Base-by-base conservation (phyloP, 2,797 vertebrate genomes). In the Pseudochirops cupreus region DNA sequence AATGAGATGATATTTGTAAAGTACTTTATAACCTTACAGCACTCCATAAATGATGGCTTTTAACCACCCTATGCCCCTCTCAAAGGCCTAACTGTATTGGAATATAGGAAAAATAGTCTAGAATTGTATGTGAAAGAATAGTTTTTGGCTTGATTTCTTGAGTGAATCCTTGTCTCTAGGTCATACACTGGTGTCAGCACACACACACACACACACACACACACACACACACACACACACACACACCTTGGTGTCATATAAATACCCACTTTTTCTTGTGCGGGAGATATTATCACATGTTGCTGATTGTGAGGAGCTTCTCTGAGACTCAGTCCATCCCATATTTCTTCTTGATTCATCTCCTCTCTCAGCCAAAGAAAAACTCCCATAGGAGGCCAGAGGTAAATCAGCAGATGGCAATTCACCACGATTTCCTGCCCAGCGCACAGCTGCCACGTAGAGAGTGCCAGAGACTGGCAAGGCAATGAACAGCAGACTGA, bases 391-490 rank as follows among this genome's bases (percentile, higher is more conserved):
- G 1, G 53, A 33, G 46, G 94, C 62, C 0, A 26, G 67, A 39
- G 62, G 33, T n/a, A 74, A 67, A 29, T 39, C 46, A 0, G 4
- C 54, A 0, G 28, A 7, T 0, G 39, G 54, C 0, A 21, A 55
- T 0, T 56, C 56, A 57, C 87, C 12, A 58, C 0, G 0, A 16
- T 39, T 92, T 3, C 39, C 90, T 46, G 56, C 87, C 57, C 52
- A 52, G 3, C 39, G 16, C 0, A 92, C 39, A 67, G 95, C 92
- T 5, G 95, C 96, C 92, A 94, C 57, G 0, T 96, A 98, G 93
- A 98, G 0, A 0, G 98, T 98, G 18, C 97, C 98, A 94, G 93
- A 92, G 67, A 98, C 94, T 56, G 98, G 98, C 29, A 98, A 95
- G 91, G 57, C 33, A 21, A 98, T 95, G 46, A 98, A 97, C 56